Percentiles rank a stretch among this genome's conserved stretches.
Conservation (phyloP, 1,140 invertebrate genomes). For the Drosophila rufa region DNA sequence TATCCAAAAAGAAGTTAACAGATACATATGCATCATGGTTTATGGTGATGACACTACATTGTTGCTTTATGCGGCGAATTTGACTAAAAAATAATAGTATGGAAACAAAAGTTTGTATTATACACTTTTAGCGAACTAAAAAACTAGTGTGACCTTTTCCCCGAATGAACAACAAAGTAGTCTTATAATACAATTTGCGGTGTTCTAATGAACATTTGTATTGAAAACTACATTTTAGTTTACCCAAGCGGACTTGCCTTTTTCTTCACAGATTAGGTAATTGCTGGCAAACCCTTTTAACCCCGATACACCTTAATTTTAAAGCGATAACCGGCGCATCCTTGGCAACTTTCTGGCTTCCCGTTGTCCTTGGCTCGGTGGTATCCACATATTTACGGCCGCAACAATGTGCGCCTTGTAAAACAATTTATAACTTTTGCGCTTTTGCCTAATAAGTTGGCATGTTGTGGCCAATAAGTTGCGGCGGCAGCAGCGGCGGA, state of each 20-base stretch:
- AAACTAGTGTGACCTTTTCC: not conserved
- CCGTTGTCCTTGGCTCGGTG: constrained; percentile 44
- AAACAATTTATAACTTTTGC: constrained; percentile 83
- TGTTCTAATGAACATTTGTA: not conserved
- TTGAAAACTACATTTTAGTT: not conserved
- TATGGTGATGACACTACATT: not conserved
- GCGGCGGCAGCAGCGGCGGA: constrained; percentile 62
- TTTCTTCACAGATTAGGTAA: not conserved
- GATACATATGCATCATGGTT: not conserved
- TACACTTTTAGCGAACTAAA: too few relatives aligned
- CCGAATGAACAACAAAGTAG: not conserved
- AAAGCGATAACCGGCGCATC: constrained; percentile 18
- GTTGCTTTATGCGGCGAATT: not conserved
- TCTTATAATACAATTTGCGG: not conserved
- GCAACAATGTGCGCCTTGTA: constrained; percentile 76
- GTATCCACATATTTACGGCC: constrained; percentile 56
- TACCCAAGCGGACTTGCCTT: too few relatives aligned
- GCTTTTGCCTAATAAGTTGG: constrained; percentile 82
- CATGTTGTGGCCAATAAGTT: constrained; percentile 83
- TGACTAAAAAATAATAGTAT: too few relatives aligned
- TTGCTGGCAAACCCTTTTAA: constrained; percentile 2
- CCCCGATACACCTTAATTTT: constrained; percentile 20
- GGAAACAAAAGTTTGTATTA: not conserved
- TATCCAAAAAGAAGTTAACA: not conserved
- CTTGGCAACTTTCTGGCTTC: constrained; percentile 57